Percentiles rank a stretch among this genome's conserved stretches.
Conservation (phyloP, 2,797 vertebrate species). For the Borostomias antarcticus region DNA sequence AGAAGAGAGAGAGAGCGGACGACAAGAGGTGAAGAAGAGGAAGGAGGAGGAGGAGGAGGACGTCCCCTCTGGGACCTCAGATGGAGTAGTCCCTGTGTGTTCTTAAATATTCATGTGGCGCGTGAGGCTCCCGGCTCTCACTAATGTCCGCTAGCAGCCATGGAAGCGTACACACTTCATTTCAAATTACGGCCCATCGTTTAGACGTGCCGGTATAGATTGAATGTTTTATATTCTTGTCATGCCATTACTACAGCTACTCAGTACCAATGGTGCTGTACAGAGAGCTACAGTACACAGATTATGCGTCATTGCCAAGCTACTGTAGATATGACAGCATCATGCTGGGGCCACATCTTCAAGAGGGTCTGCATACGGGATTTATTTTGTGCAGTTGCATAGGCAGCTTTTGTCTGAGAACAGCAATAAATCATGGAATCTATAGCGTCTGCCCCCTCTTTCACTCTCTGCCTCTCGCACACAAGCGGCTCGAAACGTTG, state of each 20-base stretch:
- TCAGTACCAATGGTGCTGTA: constrained; percentile 21
- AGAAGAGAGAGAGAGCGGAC: constrained; percentile 29
- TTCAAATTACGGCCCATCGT: constrained; percentile 71
- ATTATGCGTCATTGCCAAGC: too few relatives aligned
- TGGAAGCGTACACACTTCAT: constrained; percentile 66
- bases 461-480: too few relatives aligned
- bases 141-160: constrained; percentile 72
- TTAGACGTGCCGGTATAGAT: constrained; percentile 57
- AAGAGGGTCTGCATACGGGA: too few relatives aligned
- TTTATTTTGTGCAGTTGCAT: too few relatives aligned
- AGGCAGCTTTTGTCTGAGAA: too few relatives aligned
- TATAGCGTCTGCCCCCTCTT: too few relatives aligned
- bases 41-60: too few relatives aligned
- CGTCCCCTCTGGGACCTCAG: constrained; percentile 60
- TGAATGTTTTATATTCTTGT: constrained; percentile 50
- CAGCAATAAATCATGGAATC: too few relatives aligned
- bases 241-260: constrained; percentile 18
- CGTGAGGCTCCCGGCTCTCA: constrained; percentile 57
- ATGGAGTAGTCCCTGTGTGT: constrained; percentile 72
- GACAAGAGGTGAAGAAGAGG: constrained; percentile 20
- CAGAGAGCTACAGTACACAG: too few relatives aligned
- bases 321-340: too few relatives aligned
- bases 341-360: too few relatives aligned
- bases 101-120: constrained; percentile 79
- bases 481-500: too few relatives aligned